Conservation (phyloP, 2,797 vertebrate genomes). For the Molothrus aeneus region DNA sequence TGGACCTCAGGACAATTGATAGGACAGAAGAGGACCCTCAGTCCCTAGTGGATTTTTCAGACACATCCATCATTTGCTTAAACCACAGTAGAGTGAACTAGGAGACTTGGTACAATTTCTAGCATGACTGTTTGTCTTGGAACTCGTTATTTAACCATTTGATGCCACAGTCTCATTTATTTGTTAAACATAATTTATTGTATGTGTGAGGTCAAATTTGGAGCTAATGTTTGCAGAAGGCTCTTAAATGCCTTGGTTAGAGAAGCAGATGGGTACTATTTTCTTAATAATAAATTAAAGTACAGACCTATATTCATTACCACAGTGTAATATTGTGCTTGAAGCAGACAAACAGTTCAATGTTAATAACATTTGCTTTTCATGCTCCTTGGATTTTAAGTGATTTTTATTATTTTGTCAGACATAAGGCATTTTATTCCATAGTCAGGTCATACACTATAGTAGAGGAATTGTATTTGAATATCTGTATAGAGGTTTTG, state of each 20-base stretch:
- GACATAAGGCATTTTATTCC: background rate
- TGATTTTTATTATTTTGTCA: background rate
- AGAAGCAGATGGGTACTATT: background rate
- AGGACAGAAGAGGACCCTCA: background rate
- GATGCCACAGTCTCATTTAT: background rate
- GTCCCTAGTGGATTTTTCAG: background rate
- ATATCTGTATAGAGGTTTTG: too few species aligned
- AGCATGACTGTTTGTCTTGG: background rate
- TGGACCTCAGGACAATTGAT: background rate
- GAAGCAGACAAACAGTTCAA: background rate
- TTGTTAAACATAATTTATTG: background rate
- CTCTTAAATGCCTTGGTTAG: background rate
- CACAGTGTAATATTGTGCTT: background rate
- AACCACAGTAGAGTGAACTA: background rate
- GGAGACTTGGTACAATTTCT: accelerated
- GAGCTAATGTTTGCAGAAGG: background rate
- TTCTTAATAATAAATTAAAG: background rate
- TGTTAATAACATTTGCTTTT: background rate
- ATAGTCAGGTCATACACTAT: background rate
- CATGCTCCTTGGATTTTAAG: background rate
- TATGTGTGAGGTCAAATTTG: background rate
- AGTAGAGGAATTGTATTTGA: too few species aligned
- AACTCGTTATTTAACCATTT: background rate
- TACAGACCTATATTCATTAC: background rate
- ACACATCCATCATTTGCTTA: background rate